Conservation (phyloP, 2,113 vertebrate species). For the Spilogale gracilis region DNA sequence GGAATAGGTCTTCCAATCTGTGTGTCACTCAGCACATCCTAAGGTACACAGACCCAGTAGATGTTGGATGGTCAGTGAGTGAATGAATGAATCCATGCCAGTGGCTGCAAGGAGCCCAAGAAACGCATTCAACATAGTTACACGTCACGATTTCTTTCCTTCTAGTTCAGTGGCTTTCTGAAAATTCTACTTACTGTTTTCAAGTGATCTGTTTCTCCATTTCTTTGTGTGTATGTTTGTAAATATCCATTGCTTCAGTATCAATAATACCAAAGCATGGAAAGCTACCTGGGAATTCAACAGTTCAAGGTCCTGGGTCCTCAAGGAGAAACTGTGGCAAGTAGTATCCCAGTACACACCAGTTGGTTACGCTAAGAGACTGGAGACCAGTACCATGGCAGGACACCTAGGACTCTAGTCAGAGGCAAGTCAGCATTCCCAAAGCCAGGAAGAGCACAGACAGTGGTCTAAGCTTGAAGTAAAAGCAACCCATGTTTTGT, state of each 20-base stretch:
- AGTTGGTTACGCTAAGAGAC: neutral
- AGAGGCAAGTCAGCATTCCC: neutral
- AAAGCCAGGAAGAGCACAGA: neutral
- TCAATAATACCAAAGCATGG: neutral
- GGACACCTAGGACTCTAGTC: neutral
- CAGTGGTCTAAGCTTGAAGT: neutral
- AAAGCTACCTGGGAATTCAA: neutral
- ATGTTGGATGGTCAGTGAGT: neutral
- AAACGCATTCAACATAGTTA: neutral
- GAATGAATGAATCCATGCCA: neutral
- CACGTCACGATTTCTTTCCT: neutral
- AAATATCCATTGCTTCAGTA: neutral
- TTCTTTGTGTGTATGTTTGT: neutral
- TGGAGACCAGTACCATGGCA: neutral
- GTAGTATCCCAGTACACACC: neutral
- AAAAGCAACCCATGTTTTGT: neutral
- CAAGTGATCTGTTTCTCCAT: neutral
- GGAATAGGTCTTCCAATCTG: neutral
- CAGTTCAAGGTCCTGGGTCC: neutral
- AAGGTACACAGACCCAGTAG: fast-evolving
- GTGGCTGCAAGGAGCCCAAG: neutral
- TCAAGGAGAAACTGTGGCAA: neutral
- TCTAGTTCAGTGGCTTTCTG: neutral
- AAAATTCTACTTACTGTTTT: neutral
- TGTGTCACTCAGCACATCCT: neutral